A percentile compares a stretch with the other conserved stretches of the same genome.
Conservation (phyloP, 2,113 vertebrate species). For the Oryzias javanicus region DNA sequence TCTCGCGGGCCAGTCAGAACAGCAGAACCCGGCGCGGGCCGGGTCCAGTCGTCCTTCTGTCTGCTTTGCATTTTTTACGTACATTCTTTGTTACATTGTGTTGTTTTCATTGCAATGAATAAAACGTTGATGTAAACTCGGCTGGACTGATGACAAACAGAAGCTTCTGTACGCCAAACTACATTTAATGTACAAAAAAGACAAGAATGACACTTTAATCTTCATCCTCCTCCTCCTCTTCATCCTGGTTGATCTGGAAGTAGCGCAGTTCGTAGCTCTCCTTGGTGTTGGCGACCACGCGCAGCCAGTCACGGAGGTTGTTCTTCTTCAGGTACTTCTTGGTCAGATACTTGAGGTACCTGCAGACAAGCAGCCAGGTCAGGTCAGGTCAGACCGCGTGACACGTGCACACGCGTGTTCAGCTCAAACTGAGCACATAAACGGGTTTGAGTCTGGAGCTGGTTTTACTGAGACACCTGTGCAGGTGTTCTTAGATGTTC, state of each 20-base stretch:
- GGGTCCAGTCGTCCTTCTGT: constrained; percentile 18
- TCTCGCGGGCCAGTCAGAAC: constrained; percentile 27
- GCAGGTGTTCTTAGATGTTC: too few species aligned
- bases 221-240: constrained; percentile 93
- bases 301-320: constrained; percentile 91
- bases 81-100: constrained; percentile 38
- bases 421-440: too few species aligned
- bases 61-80: constrained; percentile 54
- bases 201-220: constrained; percentile 74
- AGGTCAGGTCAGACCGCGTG: too few species aligned
- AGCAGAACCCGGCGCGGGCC: constrained; percentile 16
- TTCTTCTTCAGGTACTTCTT: constrained; percentile 98
- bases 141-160: not conserved
- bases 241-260: constrained; percentile 96
- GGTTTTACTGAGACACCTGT: too few species aligned
- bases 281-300: constrained; percentile 92
- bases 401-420: too few species aligned
- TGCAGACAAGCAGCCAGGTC: constrained; percentile 37
- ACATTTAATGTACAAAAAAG: constrained; percentile 61
- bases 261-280: constrained; percentile 93
- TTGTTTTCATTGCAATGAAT: constrained; percentile 65
- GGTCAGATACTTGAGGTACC: constrained; percentile 95
- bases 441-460: too few species aligned
- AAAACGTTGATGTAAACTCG: constrained; percentile 50
- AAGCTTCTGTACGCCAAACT: constrained; percentile 14